Percentiles rank a stretch among this genome's conserved stretches.
Conservation (phyloP, 2,888 invertebrate genomes). For the Andrena fulva region DNA sequence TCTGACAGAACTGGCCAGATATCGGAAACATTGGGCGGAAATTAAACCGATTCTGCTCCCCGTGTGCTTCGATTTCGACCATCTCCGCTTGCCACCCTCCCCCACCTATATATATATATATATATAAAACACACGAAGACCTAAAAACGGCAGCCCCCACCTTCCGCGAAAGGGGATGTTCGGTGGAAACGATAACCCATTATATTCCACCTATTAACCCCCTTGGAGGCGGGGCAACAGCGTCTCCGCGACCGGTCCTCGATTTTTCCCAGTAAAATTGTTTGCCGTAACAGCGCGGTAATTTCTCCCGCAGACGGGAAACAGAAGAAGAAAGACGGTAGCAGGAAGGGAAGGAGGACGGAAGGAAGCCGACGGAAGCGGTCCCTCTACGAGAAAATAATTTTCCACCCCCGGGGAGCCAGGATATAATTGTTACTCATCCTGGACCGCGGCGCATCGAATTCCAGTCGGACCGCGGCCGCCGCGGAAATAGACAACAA, state of each 20-base stretch:
- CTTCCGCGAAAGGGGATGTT: too few species aligned
- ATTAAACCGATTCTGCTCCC: conserved; percentile 74
- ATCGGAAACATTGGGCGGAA: conserved; percentile 77
- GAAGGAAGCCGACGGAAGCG: conserved; percentile 3
- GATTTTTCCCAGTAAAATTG: conserved; percentile 13
- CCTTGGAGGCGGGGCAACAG: neutral
- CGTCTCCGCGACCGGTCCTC: neutral
- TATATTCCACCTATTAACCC: conserved; percentile 1
- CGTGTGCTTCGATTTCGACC: conserved; percentile 51
- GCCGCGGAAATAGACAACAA: conserved; percentile 47
- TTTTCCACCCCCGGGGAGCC: conserved; percentile 31
- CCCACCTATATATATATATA: neutral
- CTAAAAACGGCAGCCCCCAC: neutral
- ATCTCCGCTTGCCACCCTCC: conserved; percentile 26
- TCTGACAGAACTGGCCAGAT: conserved; percentile 72
- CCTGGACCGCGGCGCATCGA: conserved; percentile 45
- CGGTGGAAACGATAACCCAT: conserved; percentile 2
- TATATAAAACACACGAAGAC: neutral
- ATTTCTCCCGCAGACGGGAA: conserved; percentile 25
- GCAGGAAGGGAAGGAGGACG: too few species aligned
- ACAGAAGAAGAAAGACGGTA: neutral
- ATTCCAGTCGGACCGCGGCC: conserved; percentile 41
- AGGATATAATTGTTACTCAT: conserved; percentile 57
- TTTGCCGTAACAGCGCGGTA: conserved; percentile 29
- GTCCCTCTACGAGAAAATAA: conserved; percentile 41